These are phyloP conservation scores for Bolinopsis microptera DNA, from an alignment of 37 sponge, comb jelly and placozoan genomes.

Conservation along the genomic window DNA sequence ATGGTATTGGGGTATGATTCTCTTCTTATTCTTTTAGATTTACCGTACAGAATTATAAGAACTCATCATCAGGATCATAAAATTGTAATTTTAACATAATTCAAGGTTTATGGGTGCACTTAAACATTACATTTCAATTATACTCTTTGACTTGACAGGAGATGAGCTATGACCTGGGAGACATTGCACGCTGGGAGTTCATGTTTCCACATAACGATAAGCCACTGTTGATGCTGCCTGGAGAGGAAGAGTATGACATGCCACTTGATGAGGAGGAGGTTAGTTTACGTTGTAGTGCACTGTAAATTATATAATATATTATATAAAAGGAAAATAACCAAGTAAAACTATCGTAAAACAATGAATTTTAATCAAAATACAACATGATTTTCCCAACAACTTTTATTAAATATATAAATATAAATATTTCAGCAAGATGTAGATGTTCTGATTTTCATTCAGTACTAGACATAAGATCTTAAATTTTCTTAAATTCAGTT, in stretches of 20 bases:
- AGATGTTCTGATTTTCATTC: too few relatives aligned
- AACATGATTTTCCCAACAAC: too few relatives aligned
- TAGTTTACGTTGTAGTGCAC: background rate
- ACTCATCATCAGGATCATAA: background rate
- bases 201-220: slow-evolving; percentile 90
- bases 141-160: slow-evolving; percentile 66
- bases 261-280: slow-evolving; percentile 53
- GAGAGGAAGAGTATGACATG: slow-evolving; percentile 69
- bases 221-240: slow-evolving; percentile 80
- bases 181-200: slow-evolving; percentile 91
- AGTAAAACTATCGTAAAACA: too few relatives aligned
- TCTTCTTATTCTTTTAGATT: too few relatives aligned
- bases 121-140: too few relatives aligned
- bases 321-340: too few relatives aligned
- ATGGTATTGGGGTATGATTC: slow-evolving; percentile 81
- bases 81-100: background rate
- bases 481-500: too few relatives aligned
- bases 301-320: too few relatives aligned
- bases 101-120: background rate
- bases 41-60: background rate
- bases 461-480: too few relatives aligned
- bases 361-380: too few relatives aligned
- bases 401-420: too few relatives aligned
- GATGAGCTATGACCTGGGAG: slow-evolving; percentile 91
- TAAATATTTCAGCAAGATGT: too few relatives aligned